Evolutionary conservation across 1,140 invertebrate species (phyloP), one percentile per base, ranked within the genome.

Genomic region (Calephelis virginiensis): DNA sequence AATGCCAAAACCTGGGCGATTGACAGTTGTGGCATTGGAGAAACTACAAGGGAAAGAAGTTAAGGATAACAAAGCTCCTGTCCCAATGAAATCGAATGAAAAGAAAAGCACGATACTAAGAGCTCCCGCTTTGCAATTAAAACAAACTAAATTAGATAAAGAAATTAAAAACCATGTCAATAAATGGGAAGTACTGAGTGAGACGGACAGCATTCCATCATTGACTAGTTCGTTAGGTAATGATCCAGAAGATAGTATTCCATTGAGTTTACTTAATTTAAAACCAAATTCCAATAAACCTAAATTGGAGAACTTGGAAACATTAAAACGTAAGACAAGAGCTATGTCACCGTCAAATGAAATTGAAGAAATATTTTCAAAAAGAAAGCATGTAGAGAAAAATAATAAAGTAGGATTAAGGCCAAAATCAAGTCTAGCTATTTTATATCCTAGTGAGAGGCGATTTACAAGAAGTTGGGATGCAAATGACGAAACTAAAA

Each of bases 11-110:
- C 86, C 90, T 74, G 81, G 91, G 12, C 83, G 92, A 1, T 78
- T 93, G 13, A 93, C 93, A 8, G 93, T 93, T 5, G 92, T 93
- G 12, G 90, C 93, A 6, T 75, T 93, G 46, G 93, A 94, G 78
- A 93, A 93, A 59, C 74, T 93, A 67, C 93, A 93, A 81, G 89
- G 92, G 1, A 93, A 92, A 69, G 83, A 86, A 13, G 65, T 85
- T 61, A 78, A 72, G 63, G 75, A 74, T 47, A 86, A 78, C 61
- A 74, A 75, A 76, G 64, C 48, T 11, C 65, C 61, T 50, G 62
- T 53, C 65, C n/a, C 67, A 38, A 77, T 78, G 40, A 81, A 68
- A 67, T 56, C 14, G 40, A 60, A 38, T 45, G 78, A 82, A 53
- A 86, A 89, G 66, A 86, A 85, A 65, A 78, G 69, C 63, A 78